phyloP scores from a whole-genome alignment of 2,797 vertebrate species.

The Psittacula derbiana region DNA sequence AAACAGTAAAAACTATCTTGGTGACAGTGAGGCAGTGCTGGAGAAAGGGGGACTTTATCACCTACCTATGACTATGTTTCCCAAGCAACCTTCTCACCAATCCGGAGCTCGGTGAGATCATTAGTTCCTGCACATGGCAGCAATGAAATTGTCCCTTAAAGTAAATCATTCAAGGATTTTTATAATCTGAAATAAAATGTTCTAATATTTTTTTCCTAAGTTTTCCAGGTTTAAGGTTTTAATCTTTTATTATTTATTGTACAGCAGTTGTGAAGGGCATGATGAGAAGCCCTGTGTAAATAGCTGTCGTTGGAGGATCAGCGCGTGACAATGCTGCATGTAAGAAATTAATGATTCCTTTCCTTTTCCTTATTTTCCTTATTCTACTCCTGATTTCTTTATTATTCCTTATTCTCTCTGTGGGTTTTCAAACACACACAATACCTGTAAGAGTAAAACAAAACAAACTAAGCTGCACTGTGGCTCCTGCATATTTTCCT shows the following conservation, averaged over 20 bases:
- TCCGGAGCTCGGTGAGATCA: constrained; percentile 49
- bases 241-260: constrained; percentile 85
- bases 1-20: constrained; percentile 60
- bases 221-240: constrained; percentile 83
- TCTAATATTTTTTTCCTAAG: constrained; percentile 82
- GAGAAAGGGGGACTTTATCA: constrained; percentile 74
- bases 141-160: constrained; percentile 82
- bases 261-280: constrained; percentile 69
- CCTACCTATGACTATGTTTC: constrained; percentile 61
- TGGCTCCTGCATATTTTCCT: neutral
- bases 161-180: constrained; percentile 82
- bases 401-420: neutral
- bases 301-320: neutral
- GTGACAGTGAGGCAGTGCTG: constrained; percentile 69
- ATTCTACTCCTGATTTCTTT: neutral
- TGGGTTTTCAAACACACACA: neutral
- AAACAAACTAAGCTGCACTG: constrained; percentile 5
- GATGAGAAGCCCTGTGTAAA: constrained; percentile 60
- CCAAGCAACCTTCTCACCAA: constrained; percentile 53
- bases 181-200: constrained; percentile 84
- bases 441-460: neutral
- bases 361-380: constrained; percentile 9
- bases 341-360: constrained; percentile 41
- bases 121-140: constrained; percentile 78
- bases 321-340: neutral